Evolutionary conservation across 1,140 invertebrate genomes (phyloP), one percentile per base, ranked within the genome.

Genomic region (Drosophila asahinai): DNA sequence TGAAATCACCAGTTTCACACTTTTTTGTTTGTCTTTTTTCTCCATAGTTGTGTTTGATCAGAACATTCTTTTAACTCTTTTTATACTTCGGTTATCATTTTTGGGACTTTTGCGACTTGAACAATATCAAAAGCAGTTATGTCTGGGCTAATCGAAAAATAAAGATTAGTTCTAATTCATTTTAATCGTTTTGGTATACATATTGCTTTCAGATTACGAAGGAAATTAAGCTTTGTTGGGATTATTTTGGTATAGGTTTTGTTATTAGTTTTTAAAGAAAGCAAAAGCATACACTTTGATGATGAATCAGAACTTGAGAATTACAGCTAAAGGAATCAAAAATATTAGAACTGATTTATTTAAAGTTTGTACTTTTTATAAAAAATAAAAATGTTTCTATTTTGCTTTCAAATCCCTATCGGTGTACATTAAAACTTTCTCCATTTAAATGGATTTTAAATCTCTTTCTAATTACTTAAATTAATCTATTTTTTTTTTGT

Each of bases 1-100:
- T 47, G 64, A 68, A 68, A 71, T 71, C 63, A 71, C 48, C 67
- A 67, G 48, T 71, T 70, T 71, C 64, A 68, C 67, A 71, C 67
- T 25, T 55, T 68, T 48, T 71, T 45, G 48, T 54, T 54, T 62
- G 40, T 48, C 15, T 70, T 33, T 30, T 52, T 51, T 40, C 22
- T n/a, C 7, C 5, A 25, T 36, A 40, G 47, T 11, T 36, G 9
- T 70, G 48, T 70, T 70, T 70, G 66, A 27, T 67, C 12, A 19
- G 15, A 48, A 43, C 25, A 33, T 67, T 52, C 17, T 52, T 65
- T 36, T 68, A 40, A n/a, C 11, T 6, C n/a, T 27, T 30, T 30
- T 45, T 45, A 25, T 25, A 27, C 15, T 27, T 38, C 19, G 36
- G 40, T 25, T 66, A 36, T 48, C n/a, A 22, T 36, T 33, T 7